These are phyloP conservation scores for Salpingus planirostris DNA, from an alignment of 2,888 invertebrate genomes.

Conservation along the genomic window DNA sequence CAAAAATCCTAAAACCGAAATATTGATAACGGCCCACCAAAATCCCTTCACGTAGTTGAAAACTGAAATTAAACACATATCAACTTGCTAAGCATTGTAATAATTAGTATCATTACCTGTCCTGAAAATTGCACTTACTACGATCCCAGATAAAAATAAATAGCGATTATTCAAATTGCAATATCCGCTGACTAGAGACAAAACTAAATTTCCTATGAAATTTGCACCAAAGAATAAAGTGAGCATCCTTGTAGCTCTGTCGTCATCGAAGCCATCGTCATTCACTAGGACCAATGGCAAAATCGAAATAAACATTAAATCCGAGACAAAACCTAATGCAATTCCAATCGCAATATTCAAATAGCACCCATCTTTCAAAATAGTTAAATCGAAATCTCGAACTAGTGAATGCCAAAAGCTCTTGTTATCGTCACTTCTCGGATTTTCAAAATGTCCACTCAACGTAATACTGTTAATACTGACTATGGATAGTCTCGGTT, in stretches of 20 bases:
- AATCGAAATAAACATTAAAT: slow-evolving; percentile 60
- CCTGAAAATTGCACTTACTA: slow-evolving; percentile 56
- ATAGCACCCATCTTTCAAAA: slow-evolving; percentile 54
- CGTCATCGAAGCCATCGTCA: slow-evolving; percentile 47
- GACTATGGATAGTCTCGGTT: slow-evolving; percentile 25
- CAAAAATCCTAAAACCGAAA: slow-evolving; percentile 56
- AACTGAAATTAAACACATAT: slow-evolving; percentile 42
- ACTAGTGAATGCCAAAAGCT: slow-evolving; percentile 43
- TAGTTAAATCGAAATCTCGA: slow-evolving; percentile 52
- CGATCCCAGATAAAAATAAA: slow-evolving; percentile 55
- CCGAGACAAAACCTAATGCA: slow-evolving; percentile 58
- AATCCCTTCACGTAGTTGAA: slow-evolving; percentile 49
- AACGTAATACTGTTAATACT: slow-evolving; percentile 27
- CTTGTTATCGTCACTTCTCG: slow-evolving; percentile 17
- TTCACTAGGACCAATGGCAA: slow-evolving; percentile 56
- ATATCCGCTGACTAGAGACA: slow-evolving; percentile 55
- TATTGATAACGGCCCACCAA: slow-evolving; percentile 49
- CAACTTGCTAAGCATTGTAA: slow-evolving; percentile 1
- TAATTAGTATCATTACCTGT: slow-evolving; percentile 49
- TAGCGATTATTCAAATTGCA: slow-evolving; percentile 54
- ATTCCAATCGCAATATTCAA: slow-evolving; percentile 63
- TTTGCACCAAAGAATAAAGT: slow-evolving; percentile 63
- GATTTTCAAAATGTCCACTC: slow-evolving; percentile 20
- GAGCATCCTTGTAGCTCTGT: slow-evolving; percentile 57
- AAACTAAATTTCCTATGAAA: slow-evolving; percentile 52